phyloP scores from a whole-genome alignment of 2,113 vertebrate genomes.

The Pterocles gutturalis region DNA sequence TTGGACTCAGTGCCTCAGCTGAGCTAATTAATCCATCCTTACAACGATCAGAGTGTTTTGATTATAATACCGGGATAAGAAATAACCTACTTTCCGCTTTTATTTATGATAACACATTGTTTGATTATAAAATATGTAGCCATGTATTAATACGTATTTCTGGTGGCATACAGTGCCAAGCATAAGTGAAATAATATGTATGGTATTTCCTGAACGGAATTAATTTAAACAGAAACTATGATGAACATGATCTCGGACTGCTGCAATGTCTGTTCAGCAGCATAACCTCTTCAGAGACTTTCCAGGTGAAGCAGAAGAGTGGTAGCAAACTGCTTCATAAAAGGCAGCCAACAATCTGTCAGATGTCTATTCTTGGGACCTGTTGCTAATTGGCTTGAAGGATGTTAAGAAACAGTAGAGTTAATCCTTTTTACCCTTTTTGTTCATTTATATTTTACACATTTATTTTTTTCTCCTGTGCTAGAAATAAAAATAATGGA shows the following conservation, averaged over 20 bases:
- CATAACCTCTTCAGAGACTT: not conserved
- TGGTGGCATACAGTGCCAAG: not conserved
- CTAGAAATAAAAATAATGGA: not conserved
- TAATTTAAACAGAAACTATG: not conserved
- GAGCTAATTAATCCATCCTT: constrained; percentile 38
- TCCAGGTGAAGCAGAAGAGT: constrained; percentile 38
- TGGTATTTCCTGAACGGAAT: not conserved
- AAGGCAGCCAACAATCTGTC: constrained; percentile 13
- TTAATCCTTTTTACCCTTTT: not conserved
- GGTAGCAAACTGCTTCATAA: constrained; percentile 11
- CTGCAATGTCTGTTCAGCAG: accelerated
- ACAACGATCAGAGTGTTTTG: not conserved
- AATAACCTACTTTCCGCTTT: constrained; percentile 31
- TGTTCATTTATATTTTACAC: not conserved
- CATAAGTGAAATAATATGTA: not conserved
- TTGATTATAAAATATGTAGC: constrained; percentile 33
- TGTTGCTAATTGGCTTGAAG: not conserved
- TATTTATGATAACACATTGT: not conserved
- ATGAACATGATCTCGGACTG: not conserved
- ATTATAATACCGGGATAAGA: not conserved
- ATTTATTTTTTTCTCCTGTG: not conserved
- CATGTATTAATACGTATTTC: not conserved
- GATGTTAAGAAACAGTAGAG: not conserved
- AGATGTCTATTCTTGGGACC: constrained; percentile 9
- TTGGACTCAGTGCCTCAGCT: not conserved